Conservation (phyloP, 2,113 vertebrate species). For the Embiotoca jacksoni region DNA sequence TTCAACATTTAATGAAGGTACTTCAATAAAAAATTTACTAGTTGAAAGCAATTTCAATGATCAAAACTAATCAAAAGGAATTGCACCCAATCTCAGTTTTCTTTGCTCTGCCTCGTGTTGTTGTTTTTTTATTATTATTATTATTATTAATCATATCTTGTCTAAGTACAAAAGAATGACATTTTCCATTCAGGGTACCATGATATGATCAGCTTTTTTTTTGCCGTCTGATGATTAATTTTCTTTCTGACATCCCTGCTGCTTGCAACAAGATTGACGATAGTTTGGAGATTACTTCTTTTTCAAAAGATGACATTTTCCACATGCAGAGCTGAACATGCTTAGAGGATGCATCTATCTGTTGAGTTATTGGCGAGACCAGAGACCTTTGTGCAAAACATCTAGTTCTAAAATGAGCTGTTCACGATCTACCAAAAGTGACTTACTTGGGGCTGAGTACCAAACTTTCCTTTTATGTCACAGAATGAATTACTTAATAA, state of each 20-base stretch:
- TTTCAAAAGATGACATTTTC: conserved; percentile 4
- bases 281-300: background rate
- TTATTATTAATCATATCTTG: background rate
- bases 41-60: too few relatives aligned
- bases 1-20: too few relatives aligned
- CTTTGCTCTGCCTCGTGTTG: too few relatives aligned
- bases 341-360: conserved; percentile 3
- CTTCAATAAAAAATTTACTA: too few relatives aligned
- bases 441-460: too few relatives aligned
- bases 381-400: background rate
- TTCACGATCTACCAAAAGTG: background rate
- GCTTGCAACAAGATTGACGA: background rate
- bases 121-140: too few relatives aligned
- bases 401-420: too few relatives aligned
- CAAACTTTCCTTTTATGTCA: too few relatives aligned
- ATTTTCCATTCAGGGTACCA: conserved; percentile 7
- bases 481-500: too few relatives aligned
- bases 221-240: conserved; percentile 5
- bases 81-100: too few relatives aligned
- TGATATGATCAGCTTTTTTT: conserved; percentile 7
- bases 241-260: conserved; percentile 12
- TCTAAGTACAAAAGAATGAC: background rate
- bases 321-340: background rate
- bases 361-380: background rate
- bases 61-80: too few relatives aligned